A percentile compares a stretch with the other conserved stretches of the same genome.
Evolutionary conservation across 2,113 vertebrate species (phyloP).

Genomic region (Caretta caretta): DNA sequence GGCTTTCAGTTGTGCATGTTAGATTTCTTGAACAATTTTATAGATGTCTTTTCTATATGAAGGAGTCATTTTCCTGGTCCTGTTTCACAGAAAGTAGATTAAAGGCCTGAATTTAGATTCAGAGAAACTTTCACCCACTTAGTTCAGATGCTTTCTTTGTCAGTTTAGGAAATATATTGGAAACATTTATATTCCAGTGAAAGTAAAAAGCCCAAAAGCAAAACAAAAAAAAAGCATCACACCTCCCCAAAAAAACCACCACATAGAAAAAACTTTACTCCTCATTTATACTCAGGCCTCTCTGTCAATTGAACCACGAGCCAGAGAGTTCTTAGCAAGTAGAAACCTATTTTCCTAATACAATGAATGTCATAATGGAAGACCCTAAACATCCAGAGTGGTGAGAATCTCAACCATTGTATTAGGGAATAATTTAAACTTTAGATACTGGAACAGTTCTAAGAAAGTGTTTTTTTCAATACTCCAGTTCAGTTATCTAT

Average conservation of each 20-base stretch:
- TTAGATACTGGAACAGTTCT: conserved; percentile 34
- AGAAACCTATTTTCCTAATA: conserved; percentile 22
- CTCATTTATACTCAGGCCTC: not conserved
- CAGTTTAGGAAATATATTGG: conserved; percentile 43
- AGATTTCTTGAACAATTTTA: not conserved
- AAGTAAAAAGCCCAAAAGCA: conserved; percentile 29
- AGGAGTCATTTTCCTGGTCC: conserved; percentile 23
- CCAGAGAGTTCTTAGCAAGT: conserved; percentile 3
- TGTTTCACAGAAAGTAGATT: not conserved
- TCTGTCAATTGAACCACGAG: conserved; percentile 1
- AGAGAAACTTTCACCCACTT: conserved; percentile 11
- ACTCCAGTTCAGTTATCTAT: not conserved
- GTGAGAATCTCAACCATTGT: conserved; percentile 27
- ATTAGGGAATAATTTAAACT: conserved; percentile 35
- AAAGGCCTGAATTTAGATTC: not conserved
- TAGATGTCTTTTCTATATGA: not conserved
- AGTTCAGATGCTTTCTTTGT: conserved; percentile 25
- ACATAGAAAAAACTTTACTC: not conserved
- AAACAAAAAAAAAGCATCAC: not conserved
- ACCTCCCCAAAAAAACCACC: not conserved
- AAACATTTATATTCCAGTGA: conserved; percentile 39
- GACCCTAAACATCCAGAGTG: conserved; percentile 50
- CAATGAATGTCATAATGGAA: conserved; percentile 34
- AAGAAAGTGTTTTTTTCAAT: not conserved
- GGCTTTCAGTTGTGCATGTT: not conserved